phyloP scores from a whole-genome alignment of 2,113 vertebrate genomes.

The Seriola rivoliana region DNA sequence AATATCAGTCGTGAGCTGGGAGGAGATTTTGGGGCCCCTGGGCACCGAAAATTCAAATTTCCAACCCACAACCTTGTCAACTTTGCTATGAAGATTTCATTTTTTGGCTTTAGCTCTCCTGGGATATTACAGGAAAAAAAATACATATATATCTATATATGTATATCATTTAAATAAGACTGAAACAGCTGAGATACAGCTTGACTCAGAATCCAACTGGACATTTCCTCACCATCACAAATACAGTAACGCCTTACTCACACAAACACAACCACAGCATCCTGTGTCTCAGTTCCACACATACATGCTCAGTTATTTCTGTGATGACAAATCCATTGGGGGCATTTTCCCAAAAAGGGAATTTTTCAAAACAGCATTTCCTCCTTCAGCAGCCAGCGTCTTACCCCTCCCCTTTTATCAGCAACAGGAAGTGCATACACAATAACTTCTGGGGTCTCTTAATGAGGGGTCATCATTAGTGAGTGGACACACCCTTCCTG shows the following conservation, averaged over 20 bases:
- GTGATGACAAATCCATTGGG: constrained; percentile 29
- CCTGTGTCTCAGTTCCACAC: background rate
- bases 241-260: constrained; percentile 5
- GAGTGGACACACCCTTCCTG: constrained; percentile 82
- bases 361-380: constrained; percentile 58
- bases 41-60: background rate
- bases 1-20: background rate
- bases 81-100: background rate
- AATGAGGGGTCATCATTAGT: constrained; percentile 73
- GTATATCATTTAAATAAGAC: background rate
- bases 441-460: constrained; percentile 72
- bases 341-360: constrained; percentile 44
- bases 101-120: background rate
- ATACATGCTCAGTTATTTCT: background rate
- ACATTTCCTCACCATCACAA: background rate
- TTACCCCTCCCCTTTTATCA: constrained; percentile 67
- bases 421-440: constrained; percentile 80
- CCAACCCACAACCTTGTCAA: background rate
- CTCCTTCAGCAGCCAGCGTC: background rate
- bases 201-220: background rate
- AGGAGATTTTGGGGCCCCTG: background rate
- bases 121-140: background rate
- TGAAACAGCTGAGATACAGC: background rate
- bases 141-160: no score
- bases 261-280: background rate